These are phyloP conservation scores for Microctenopoma steveboyesi DNA, from an alignment of 2,797 vertebrate genomes.

Conservation along the genomic window DNA sequence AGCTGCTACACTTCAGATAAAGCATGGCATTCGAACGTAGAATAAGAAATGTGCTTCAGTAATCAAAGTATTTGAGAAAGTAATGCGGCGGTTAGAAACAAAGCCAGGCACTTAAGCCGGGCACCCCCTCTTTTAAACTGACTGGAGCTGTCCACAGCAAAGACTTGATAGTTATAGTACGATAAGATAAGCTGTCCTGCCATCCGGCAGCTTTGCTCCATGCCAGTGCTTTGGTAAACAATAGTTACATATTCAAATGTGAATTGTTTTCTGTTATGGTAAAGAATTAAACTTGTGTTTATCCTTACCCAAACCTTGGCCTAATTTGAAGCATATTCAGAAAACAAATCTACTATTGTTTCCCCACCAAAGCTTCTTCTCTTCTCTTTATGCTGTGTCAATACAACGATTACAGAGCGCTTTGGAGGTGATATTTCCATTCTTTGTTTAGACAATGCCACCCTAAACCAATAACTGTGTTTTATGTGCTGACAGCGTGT, in stretches of 20 bases:
- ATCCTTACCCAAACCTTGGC: conserved; percentile 80
- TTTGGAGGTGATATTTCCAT: conserved; percentile 79
- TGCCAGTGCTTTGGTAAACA: conserved; percentile 73
- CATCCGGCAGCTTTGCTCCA: conserved; percentile 55
- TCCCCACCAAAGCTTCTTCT: conserved; percentile 72
- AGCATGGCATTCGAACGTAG: conserved; percentile 58
- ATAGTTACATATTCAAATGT: conserved; percentile 73
- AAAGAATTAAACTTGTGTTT: conserved; percentile 78
- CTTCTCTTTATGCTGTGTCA: conserved; percentile 72
- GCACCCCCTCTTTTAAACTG: conserved; percentile 60
- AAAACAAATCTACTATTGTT: conserved; percentile 83
- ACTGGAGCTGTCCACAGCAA: conserved; percentile 67
- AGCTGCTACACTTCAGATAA: conserved; percentile 79
- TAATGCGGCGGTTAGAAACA: conserved; percentile 73
- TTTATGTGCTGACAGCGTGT: conserved; percentile 74
- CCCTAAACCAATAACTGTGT: conserved; percentile 75
- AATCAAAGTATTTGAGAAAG: conserved; percentile 76
- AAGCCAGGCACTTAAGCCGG: conserved; percentile 70
- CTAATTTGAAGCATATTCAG: conserved; percentile 77
- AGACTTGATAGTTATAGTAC: conserved; percentile 65
- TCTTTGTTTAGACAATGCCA: conserved; percentile 73
- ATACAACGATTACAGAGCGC: conserved; percentile 81
- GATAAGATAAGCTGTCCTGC: conserved; percentile 78
- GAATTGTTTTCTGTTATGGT: conserved; percentile 67
- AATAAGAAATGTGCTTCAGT: conserved; percentile 57